These are phyloP conservation scores for Melanostigma gelatinosum DNA, from an alignment of 2,113 vertebrate species.

Conservation along the genomic window DNA sequence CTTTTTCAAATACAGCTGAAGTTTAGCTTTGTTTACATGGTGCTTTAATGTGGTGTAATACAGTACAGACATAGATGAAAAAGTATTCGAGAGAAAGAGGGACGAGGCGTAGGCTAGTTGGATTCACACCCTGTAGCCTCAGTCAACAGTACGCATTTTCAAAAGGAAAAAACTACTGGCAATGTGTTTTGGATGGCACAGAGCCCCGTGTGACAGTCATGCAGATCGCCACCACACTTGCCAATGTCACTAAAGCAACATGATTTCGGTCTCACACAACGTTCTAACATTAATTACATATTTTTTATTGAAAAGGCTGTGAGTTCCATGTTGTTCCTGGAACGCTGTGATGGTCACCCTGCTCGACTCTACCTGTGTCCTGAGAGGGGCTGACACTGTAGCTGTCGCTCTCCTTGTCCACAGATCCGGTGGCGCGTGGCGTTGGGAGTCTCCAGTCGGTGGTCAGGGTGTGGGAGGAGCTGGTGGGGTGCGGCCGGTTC, in stretches of 20 bases:
- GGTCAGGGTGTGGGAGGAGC: conserved; percentile 96
- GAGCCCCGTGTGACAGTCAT: conserved; percentile 7
- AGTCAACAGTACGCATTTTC: conserved; percentile 20
- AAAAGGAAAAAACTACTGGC: conserved; percentile 13
- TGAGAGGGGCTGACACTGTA: conserved; percentile 99
- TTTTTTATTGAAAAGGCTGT: neutral
- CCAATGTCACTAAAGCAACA: conserved; percentile 27
- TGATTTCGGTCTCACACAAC: conserved; percentile 28
- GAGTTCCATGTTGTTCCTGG: conserved; percentile 11
- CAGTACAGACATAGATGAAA: neutral
- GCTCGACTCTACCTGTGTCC: conserved; percentile 89
- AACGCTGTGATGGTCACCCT: neutral
- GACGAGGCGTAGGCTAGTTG: neutral
- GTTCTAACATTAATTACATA: neutral
- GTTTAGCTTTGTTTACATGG: neutral
- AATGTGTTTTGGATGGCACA: conserved; percentile 21
- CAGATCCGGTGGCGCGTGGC: conserved; percentile 91
- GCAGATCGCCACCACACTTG: neutral
- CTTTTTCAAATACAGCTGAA: neutral
- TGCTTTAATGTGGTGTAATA: neutral
- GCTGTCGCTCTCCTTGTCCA: conserved; percentile 99
- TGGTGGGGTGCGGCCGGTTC: conserved; percentile 96
- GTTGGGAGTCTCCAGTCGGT: conserved; percentile 98
- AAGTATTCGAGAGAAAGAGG: neutral
- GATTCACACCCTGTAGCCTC: conserved; percentile 14